These are phyloP conservation scores for Oncorhynchus gorbuscha DNA, from an alignment of 2,113 vertebrate genomes.

Conservation along the genomic window DNA sequence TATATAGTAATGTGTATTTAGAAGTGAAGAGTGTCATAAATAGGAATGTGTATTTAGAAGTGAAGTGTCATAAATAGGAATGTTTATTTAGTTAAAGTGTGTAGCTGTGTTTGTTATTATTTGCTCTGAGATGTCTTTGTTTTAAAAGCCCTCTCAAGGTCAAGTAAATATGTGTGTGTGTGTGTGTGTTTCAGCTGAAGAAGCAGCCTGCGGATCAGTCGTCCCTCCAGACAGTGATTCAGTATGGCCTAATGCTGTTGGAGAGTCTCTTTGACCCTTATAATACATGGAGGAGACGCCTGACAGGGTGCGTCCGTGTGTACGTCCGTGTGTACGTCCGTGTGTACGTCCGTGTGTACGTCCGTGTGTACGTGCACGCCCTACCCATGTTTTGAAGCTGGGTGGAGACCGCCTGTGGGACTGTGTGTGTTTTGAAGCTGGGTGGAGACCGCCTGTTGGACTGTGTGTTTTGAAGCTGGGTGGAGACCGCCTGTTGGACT, in stretches of 20 bases:
- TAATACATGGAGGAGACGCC: slow-evolving; percentile 89
- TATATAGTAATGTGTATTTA: not conserved
- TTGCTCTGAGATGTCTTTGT: not conserved
- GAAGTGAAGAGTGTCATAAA: not conserved
- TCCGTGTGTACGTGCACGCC: not conserved
- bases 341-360: too few relatives aligned
- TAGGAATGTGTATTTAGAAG: not conserved
- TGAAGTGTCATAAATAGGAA: not conserved
- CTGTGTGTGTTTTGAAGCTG: too few relatives aligned
- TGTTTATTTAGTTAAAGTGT: not conserved
- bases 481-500: too few relatives aligned
- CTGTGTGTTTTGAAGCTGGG: too few relatives aligned
- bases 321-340: too few relatives aligned
- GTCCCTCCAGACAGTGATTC: slow-evolving; percentile 74
- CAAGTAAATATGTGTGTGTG: too few relatives aligned
- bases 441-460: too few relatives aligned
- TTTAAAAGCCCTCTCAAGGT: too few relatives aligned
- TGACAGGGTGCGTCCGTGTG: slow-evolving; percentile 79
- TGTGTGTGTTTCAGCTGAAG: slow-evolving; percentile 74
- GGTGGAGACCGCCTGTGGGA: too few relatives aligned
- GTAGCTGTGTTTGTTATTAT: not conserved
- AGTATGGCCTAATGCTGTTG: slow-evolving; percentile 84
- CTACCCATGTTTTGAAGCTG: not conserved
- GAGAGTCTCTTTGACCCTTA: slow-evolving; percentile 94
- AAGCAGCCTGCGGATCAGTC: slow-evolving; percentile 54